A percentile compares a stretch with the other conserved stretches of the same genome.
Conservation (phyloP, 2,888 invertebrate species). For the Melanotus villosus region DNA sequence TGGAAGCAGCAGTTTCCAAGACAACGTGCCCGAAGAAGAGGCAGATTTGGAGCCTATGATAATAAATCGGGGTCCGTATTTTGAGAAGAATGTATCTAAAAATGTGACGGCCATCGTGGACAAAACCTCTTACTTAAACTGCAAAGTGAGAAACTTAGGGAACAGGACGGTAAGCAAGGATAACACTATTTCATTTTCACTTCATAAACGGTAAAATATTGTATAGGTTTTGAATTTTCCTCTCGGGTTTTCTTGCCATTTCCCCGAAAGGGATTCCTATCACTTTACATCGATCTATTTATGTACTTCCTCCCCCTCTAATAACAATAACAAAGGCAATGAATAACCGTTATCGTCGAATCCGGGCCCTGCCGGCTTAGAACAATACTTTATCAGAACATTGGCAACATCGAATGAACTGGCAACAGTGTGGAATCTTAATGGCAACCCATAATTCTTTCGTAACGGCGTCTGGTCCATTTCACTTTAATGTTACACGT, state of each 20-base stretch:
- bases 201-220: constrained; percentile 16
- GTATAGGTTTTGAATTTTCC: constrained; percentile 13
- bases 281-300: constrained; percentile 21
- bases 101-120: constrained; percentile 86
- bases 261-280: constrained; percentile 17
- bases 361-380: constrained; percentile 22
- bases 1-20: constrained; percentile 57
- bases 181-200: constrained; percentile 3
- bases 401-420: constrained; percentile 25
- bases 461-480: constrained; percentile 19
- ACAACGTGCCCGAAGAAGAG: constrained; percentile 64
- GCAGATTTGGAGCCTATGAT: constrained; percentile 68
- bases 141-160: constrained; percentile 82
- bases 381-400: constrained; percentile 36
- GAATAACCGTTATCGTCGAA: constrained; percentile 40
- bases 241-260: constrained; percentile 13
- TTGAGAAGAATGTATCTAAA: constrained; percentile 79
- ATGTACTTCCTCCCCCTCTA: constrained; percentile 27
- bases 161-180: constrained; percentile 78
- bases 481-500: constrained; percentile 24
- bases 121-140: constrained; percentile 82
- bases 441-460: constrained; percentile 37
- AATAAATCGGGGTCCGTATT: constrained; percentile 77
- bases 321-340: constrained; percentile 33
- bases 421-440: constrained; percentile 27